Percentiles rank a stretch among this genome's conserved stretches.
Evolutionary conservation across 2,797 vertebrate species (phyloP).

Genomic region (Scleropages formosus): DNA sequence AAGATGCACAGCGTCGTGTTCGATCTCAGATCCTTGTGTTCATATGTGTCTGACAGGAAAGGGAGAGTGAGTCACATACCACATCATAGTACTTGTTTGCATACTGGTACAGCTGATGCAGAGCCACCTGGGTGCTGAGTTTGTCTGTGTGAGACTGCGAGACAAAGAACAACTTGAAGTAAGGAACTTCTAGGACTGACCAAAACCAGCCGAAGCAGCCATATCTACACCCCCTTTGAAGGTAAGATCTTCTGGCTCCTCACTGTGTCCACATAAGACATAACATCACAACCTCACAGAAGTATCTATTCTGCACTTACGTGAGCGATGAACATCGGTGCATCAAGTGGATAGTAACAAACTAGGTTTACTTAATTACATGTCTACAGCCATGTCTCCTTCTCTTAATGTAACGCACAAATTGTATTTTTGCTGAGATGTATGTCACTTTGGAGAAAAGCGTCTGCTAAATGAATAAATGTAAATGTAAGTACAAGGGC

Average conservation of each 20-base stretch:
- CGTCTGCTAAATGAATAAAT: no score
- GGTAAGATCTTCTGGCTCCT: neutral
- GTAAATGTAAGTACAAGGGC: neutral
- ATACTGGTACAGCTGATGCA: conserved; percentile 95
- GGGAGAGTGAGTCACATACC: conserved; percentile 65
- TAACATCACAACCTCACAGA: neutral
- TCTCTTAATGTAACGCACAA: no score
- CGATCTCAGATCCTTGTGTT: neutral
- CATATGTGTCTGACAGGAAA: conserved; percentile 33
- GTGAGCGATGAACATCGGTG: no score
- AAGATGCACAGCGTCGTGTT: neutral
- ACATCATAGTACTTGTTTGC: conserved; percentile 97
- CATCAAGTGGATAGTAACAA: no score
- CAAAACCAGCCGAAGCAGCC: neutral
- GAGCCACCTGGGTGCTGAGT: conserved; percentile 88
- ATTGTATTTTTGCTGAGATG: no score
- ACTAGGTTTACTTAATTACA: no score
- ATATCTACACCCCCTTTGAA: neutral
- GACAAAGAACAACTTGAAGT: conserved; percentile 30
- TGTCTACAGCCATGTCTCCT: no score
- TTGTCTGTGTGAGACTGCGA: conserved; percentile 88
- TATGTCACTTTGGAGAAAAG: no score
- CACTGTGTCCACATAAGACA: neutral
- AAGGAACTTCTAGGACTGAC: no score
- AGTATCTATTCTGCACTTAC: no score